phyloP scores from a whole-genome alignment of 2,113 vertebrate species.

The Protobothrops mucrosquamatus region DNA sequence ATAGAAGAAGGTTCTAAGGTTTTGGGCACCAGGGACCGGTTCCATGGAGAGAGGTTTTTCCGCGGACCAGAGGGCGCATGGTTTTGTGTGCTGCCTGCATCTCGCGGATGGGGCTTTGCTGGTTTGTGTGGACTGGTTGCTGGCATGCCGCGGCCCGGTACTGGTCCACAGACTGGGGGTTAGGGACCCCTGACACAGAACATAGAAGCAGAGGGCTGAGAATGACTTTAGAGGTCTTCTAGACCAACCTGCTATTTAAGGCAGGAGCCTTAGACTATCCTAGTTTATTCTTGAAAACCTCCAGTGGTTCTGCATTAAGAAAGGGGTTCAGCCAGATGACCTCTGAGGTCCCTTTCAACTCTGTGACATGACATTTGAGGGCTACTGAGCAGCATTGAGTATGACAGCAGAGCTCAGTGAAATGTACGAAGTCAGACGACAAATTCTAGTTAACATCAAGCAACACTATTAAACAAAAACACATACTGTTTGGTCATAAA shows the following conservation, averaged over 20 bases:
- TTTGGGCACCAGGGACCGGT: too few species aligned
- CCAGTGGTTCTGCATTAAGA: not conserved
- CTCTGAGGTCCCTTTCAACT: not conserved
- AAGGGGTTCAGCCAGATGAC: not conserved
- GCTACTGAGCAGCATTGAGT: not conserved
- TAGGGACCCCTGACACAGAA: not conserved
- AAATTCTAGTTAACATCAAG: not conserved
- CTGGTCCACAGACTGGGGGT: too few species aligned
- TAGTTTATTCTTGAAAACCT: not conserved
- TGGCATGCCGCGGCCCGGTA: too few species aligned
- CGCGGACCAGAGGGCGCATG: too few species aligned
- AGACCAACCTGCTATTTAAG: not conserved
- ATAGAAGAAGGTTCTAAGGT: not conserved
- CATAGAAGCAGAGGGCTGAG: not conserved
- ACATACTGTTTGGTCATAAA: not conserved
- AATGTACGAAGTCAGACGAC: not conserved
- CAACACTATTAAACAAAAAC: not conserved
- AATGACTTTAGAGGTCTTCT: not conserved
- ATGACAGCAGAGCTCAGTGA: not conserved
- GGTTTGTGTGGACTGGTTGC: too few species aligned
- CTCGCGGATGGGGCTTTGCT: too few species aligned
- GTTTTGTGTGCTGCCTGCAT: too few species aligned
- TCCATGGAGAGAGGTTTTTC: too few species aligned
- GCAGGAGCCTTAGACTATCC: not conserved
- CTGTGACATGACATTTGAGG: not conserved